A percentile compares a stretch with the other conserved stretches of the same genome.
Evolutionary conservation across 2,888 invertebrate genomes (phyloP).

Genomic region (Sminthurinus aureus): DNA sequence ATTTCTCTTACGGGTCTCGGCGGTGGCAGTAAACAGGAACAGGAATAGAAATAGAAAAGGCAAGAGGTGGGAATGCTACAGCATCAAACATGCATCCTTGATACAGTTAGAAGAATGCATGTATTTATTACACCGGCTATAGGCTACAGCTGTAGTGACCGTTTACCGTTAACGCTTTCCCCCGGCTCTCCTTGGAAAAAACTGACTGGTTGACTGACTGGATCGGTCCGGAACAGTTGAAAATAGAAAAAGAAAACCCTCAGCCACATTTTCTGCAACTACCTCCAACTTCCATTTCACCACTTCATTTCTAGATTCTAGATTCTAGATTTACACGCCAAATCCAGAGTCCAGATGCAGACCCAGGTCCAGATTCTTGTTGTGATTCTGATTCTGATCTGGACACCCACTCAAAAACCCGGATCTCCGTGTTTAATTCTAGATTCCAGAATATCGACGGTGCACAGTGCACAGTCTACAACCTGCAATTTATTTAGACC

Average conservation of each 20-base stretch:
- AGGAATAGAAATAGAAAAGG: not conserved
- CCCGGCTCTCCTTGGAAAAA: not conserved
- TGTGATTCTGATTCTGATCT: too few species aligned
- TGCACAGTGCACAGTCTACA: too few species aligned
- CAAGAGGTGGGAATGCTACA: not conserved
- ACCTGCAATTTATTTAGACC: too few species aligned
- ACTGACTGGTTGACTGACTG: not conserved
- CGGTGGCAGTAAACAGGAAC: not conserved
- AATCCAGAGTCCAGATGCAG: not conserved
- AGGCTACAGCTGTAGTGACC: not conserved
- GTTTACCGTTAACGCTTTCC: not conserved
- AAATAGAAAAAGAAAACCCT: not conserved
- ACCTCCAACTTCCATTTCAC: not conserved
- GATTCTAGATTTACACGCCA: slow-evolving; percentile 3
- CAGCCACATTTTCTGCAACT: slow-evolving; percentile 8
- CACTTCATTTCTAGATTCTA: slow-evolving; percentile 9
- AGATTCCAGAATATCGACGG: too few species aligned
- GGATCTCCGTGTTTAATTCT: too few species aligned
- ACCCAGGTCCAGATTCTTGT: not conserved
- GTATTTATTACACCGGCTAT: not conserved
- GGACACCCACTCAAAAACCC: too few species aligned
- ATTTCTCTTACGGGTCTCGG: slow-evolving; percentile 48
- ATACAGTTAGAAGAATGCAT: not conserved
- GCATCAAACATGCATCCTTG: not conserved
- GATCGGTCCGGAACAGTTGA: not conserved